These are phyloP conservation scores for Tetramorium alpestre DNA, from an alignment of 1,140 invertebrate species.

Conservation along the genomic window DNA sequence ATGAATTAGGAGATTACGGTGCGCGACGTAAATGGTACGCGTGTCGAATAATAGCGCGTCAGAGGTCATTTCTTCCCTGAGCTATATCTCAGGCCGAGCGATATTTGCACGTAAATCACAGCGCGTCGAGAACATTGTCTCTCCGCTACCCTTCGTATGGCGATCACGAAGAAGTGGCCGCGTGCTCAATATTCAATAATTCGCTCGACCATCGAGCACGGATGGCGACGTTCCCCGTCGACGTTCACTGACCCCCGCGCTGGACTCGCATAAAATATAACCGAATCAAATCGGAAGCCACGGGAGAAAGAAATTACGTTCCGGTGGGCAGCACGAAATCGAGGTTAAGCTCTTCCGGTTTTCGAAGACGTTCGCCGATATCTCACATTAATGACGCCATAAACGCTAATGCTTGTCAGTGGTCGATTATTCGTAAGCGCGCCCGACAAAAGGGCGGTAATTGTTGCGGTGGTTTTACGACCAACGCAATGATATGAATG, in stretches of 20 bases:
- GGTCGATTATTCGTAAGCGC: conserved; percentile 34
- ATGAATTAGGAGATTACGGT: background rate
- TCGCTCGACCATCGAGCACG: conserved; percentile 54
- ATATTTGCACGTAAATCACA: conserved; percentile 58
- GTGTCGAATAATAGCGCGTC: conserved; percentile 6
- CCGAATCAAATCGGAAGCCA: conserved; percentile 79
- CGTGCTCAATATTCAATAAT: conserved; percentile 80
- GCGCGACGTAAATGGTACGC: background rate
- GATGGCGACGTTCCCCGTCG: conserved; percentile 24
- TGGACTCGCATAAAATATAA: conserved; percentile 75
- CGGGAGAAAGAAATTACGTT: conserved; percentile 58
- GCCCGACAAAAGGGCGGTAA: conserved; percentile 61
- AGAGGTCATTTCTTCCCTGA: conserved; percentile 26
- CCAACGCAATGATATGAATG: conserved; percentile 25
- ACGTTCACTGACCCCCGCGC: conserved; percentile 51
- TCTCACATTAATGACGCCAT: conserved; percentile 75
- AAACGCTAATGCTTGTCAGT: conserved; percentile 64
- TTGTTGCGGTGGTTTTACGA: conserved; percentile 14
- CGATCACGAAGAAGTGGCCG: conserved; percentile 66
- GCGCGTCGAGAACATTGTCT: conserved; percentile 68
- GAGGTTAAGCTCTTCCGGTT: conserved; percentile 81
- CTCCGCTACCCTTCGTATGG: conserved; percentile 30
- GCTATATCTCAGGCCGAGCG: background rate
- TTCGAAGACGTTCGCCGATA: conserved; percentile 66
- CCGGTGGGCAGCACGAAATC: conserved; percentile 73